Percentiles rank a stretch among this genome's conserved stretches.
Conservation (phyloP, 2,888 invertebrate species). For the Leucoptera coffeella region DNA sequence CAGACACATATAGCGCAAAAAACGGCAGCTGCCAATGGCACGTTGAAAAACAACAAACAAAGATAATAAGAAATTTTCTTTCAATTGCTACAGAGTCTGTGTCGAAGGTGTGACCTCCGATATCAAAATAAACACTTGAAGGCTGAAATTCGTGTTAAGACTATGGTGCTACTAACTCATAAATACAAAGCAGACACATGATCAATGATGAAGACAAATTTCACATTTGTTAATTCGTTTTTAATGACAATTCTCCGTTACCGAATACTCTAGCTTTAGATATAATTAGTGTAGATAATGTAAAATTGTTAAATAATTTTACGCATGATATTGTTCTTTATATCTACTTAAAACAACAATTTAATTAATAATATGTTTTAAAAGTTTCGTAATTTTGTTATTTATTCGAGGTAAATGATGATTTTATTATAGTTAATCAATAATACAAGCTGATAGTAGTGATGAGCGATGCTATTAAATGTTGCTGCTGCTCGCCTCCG, state of each 20-base stretch:
- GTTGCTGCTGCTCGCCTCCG: conserved; percentile 15
- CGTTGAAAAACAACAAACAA: conserved; percentile 48
- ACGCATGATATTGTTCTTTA: no score
- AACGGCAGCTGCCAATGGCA: conserved; percentile 61
- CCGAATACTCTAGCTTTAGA: conserved; percentile 42
- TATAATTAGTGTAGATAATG: conserved; percentile 31
- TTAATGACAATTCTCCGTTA: conserved; percentile 43
- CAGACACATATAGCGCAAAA: conserved; percentile 89
- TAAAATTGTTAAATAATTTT: no score
- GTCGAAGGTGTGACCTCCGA: no score
- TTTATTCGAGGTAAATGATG: no score
- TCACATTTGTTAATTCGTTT: conserved; percentile 48
- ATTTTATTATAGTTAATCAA: no score
- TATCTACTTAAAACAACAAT: no score
- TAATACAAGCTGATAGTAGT: no score
- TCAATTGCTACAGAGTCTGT: conserved; percentile 13
- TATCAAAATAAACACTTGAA: no score
- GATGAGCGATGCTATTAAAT: conserved; percentile 28
- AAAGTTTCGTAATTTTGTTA: no score
- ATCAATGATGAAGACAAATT: no score
- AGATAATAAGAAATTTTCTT: no score
- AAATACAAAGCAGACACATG: background rate
- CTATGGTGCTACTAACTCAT: conserved; percentile 41
- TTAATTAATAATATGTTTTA: no score
- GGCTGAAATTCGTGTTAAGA: conserved; percentile 48